These are phyloP conservation scores for Ridgeia piscesae DNA, from an alignment of 1,140 invertebrate species.

Conservation along the genomic window DNA sequence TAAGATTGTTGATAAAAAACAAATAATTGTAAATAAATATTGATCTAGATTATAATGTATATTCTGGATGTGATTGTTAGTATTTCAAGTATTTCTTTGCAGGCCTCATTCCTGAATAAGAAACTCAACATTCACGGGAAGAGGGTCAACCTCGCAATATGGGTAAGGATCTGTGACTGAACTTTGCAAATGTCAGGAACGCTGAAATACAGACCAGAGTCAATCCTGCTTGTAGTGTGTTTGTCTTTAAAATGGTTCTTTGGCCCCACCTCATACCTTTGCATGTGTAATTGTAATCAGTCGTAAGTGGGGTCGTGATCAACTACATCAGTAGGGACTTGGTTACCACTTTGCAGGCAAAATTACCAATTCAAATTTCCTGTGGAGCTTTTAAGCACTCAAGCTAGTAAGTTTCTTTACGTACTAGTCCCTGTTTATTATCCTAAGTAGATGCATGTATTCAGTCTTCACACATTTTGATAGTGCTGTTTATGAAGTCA, in stretches of 20 bases:
- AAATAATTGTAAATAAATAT: background rate
- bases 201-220: background rate
- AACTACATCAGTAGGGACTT: background rate
- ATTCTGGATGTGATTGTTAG: background rate
- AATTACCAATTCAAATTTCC: background rate
- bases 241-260: background rate
- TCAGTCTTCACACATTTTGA: background rate
- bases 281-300: background rate
- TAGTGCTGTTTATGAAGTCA: background rate
- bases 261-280: background rate
- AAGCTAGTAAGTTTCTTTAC: background rate
- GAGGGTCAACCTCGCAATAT: constrained; percentile 89
- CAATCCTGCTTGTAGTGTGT: no score
- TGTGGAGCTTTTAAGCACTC: background rate
- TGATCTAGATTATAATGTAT: background rate
- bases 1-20: background rate
- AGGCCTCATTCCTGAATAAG: constrained; percentile 97
- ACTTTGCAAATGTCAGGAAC: background rate
- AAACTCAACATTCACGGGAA: constrained; percentile 90
- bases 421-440: background rate
- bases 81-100: constrained; percentile 48
- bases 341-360: background rate
- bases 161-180: constrained; percentile 62
- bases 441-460: background rate
- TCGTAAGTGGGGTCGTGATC: background rate